Evolutionary conservation across 2,797 vertebrate species (phyloP), one percentile per base, ranked within the genome.

Genomic region (Galagoides demidoff): DNA sequence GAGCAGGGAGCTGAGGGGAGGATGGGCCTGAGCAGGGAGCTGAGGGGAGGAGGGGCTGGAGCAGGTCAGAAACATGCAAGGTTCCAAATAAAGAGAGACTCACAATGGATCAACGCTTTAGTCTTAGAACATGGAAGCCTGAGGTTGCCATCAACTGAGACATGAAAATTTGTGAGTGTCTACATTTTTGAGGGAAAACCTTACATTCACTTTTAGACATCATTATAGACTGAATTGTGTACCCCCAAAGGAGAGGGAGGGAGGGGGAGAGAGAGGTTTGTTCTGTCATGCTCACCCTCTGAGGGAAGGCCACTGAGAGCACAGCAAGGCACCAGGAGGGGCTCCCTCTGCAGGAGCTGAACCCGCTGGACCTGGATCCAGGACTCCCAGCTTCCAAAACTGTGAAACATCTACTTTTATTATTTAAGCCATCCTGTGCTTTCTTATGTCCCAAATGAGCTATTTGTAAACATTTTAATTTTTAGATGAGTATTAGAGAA

Each of bases 41-140:
- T 39, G 8, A 45, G 7, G 45, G 45, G 12, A 3, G 1, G 3
- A 14, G 12, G 2, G 7, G 43, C 8, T 17, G 31, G 4, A 45
- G 25, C 31, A 86, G 39, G 5, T 23, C 59, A 57, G 45, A 66
- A 17, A 29, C 59, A 34, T 19, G 2, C 12, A 19, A 82, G 1
- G 3, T 45, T 1, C 39, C 22, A 73, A 16, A 55, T 29, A 52
- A 37, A 39, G 34, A 25, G 81, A 76, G 29, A 49, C 11, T 83
- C 13, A 83, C 12, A 45, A 19, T 1, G 3, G 6, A 37, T 45
- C 27, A 17, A 52, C 52, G 8, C 20, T 73, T 63, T 49, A 52
- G 22, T 27, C 14, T 73, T 55, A 73, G 59, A 29, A 12, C 59
- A 12, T 20, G 6, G 19, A 87, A 93, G 10, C 17, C 13, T 57